Conservation (phyloP, 2,888 invertebrate genomes). For the Trissolcus japonicus region DNA sequence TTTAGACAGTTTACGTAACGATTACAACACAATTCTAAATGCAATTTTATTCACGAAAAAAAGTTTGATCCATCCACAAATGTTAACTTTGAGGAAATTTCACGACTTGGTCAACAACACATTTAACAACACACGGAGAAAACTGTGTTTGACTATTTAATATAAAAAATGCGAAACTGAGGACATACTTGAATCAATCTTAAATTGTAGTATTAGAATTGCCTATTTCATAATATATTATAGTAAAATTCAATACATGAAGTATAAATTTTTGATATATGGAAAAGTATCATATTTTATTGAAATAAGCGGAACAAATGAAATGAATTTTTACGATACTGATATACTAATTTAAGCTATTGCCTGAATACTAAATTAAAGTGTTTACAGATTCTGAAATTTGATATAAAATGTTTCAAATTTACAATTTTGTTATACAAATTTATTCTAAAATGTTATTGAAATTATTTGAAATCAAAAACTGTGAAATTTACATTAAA, state of each 20-base stretch:
- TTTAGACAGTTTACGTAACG: too few relatives aligned
- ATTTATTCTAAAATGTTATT: neutral
- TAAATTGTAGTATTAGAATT: neutral
- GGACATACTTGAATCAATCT: neutral
- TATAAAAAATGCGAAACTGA: constrained; percentile 1
- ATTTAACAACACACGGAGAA: neutral
- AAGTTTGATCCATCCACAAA: too few relatives aligned
- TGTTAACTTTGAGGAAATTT: too few relatives aligned
- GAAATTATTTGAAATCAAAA: neutral
- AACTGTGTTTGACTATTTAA: neutral
- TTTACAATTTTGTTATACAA: neutral
- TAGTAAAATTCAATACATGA: neutral
- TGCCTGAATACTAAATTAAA: neutral
- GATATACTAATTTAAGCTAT: neutral
- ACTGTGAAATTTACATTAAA: neutral
- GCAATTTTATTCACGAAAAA: too few relatives aligned
- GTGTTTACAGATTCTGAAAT: constrained; percentile 1
- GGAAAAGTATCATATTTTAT: neutral
- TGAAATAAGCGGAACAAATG: neutral
- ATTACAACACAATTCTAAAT: too few relatives aligned
- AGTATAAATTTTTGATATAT: neutral
- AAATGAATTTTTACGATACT: neutral
- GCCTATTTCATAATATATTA: neutral
- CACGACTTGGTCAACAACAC: too few relatives aligned
- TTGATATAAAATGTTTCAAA: neutral